These are phyloP conservation scores for Noctua comes DNA, from an alignment of 2,888 invertebrate species.

Conservation along the genomic window DNA sequence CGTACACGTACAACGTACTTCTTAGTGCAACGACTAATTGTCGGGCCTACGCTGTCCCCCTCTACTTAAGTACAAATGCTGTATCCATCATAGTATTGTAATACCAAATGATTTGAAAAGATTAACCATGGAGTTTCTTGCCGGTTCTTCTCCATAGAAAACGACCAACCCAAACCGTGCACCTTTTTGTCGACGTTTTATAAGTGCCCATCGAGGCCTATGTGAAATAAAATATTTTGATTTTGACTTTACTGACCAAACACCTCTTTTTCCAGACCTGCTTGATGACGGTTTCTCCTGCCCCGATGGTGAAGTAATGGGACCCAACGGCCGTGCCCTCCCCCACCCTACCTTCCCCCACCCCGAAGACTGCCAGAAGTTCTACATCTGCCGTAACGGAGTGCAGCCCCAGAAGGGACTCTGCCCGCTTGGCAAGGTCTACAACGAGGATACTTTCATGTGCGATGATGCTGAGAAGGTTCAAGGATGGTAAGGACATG, in stretches of 20 bases:
- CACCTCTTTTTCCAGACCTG: constrained; percentile 86
- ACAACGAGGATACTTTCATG: constrained; percentile 94
- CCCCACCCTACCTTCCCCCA: constrained; percentile 95
- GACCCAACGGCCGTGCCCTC: constrained; percentile 92
- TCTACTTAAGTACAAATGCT: no score
- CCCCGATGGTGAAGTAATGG: constrained; percentile 92
- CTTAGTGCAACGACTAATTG: no score
- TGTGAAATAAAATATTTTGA: no score
- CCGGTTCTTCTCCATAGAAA: no score
- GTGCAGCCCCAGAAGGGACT: constrained; percentile 94
- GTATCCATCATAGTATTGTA: no score
- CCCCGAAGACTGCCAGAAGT: constrained; percentile 95
- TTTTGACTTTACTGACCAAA: neutral
- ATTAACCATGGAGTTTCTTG: no score
- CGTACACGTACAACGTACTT: no score
- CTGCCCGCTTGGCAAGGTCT: constrained; percentile 93
- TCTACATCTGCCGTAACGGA: constrained; percentile 95
- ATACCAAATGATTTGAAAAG: no score
- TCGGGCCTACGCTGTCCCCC: no score
- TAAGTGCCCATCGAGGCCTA: no score
- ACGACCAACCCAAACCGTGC: no score
- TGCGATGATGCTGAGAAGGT: constrained; percentile 95
- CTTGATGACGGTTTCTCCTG: constrained; percentile 95
- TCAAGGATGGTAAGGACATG: constrained; percentile 92
- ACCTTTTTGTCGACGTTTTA: no score